These are phyloP conservation scores for Miichthys miiuy DNA, from an alignment of 2,797 vertebrate species.

Conservation along the genomic window DNA sequence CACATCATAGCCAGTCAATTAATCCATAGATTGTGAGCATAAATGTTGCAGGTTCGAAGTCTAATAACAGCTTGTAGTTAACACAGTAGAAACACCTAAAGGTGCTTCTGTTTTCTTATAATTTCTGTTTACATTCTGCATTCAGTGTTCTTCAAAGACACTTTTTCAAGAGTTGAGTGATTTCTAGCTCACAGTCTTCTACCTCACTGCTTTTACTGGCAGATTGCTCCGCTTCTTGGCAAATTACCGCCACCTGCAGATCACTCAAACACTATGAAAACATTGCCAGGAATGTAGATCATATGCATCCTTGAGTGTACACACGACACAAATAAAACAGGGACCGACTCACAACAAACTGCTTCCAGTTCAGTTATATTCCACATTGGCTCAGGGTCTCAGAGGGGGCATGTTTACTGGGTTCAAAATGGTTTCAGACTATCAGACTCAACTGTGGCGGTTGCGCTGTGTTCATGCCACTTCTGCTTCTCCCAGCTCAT, in stretches of 20 bases:
- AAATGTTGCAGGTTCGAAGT: no score
- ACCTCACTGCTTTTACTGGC: neutral
- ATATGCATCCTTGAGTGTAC: no score
- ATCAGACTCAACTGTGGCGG: neutral
- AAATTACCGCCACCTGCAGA: neutral
- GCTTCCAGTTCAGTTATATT: neutral
- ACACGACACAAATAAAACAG: neutral
- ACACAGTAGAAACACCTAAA: neutral
- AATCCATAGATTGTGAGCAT: no score
- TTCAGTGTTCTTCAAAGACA: neutral
- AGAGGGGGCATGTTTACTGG: neutral
- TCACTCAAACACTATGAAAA: neutral
- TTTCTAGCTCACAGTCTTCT: no score
- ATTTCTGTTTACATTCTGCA: neutral
- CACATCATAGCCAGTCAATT: no score
- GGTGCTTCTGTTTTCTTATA: neutral
- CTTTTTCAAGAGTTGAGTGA: neutral
- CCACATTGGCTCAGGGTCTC: neutral
- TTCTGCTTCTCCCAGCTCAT: constrained; percentile 11
- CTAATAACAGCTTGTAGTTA: no score
- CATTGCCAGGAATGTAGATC: neutral
- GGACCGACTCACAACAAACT: neutral
- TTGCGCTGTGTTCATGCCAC: neutral
- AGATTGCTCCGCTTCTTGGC: neutral
- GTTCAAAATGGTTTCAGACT: neutral